Base-by-base conservation (phyloP, 2,113 vertebrate species). In the Engystomops pustulosus region DNA sequence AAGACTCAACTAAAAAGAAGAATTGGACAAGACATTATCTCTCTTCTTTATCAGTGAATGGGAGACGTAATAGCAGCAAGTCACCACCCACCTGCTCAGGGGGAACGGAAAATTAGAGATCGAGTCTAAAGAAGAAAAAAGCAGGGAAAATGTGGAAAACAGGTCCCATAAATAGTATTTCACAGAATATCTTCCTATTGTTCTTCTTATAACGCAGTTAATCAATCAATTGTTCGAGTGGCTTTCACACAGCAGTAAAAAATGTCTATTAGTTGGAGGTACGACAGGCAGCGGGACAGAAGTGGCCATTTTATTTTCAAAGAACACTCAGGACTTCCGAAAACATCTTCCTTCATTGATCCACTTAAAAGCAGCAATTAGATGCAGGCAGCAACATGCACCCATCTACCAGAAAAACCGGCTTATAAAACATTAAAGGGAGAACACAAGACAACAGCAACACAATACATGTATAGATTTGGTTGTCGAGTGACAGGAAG, bases 121-220 rank as follows among this genome's bases (percentile, higher is more conserved):
- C n/a, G n/a, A n/a, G n/a, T n/a, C n/a, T n/a, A n/a, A n/a, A 41
- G 38, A 41, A 8, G 38, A 41, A 41, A 8, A 41, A 41, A 5
- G 4, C 38, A 41, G 38, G 4, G 4, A 41, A 41, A 41, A 41
- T 4, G 38, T 41, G 38, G 38, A 41, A 41, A 5, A 41, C 4
- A 41, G 38, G 38, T n/a, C n/a, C n/a, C n/a, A n/a, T n/a, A n/a
- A n/a, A n/a, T n/a, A n/a, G 58, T 3, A 7, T 34, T 17, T 32
- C 32, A 30, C 60, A 65, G 60, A 17, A 8, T 32, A 5, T 7
- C 17, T 32, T 2, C 27, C 18, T 65, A 30, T 65, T 65, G 9
- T 17, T 65, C 27, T 6, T 17, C 27, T 65, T 32, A 7, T 65
- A 17, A 4, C 85, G 88, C 36, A 70, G 20, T 12, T 41, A 11